Conservation (phyloP, 2,113 vertebrate genomes). For the Conger conger region DNA sequence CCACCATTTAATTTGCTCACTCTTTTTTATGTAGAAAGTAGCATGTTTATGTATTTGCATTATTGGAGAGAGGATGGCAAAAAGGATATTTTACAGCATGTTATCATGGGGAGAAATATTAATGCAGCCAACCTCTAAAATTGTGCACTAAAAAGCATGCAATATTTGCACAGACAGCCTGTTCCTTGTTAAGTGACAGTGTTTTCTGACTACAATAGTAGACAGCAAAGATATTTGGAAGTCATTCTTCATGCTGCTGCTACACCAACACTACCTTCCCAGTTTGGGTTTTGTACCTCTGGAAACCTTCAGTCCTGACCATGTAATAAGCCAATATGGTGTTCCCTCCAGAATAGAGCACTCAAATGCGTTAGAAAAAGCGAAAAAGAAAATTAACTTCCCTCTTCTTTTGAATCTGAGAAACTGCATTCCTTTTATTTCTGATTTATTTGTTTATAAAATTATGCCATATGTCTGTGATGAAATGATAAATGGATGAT, state of each 20-base stretch:
- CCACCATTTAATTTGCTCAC: too few relatives aligned
- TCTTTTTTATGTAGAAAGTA: not conserved
- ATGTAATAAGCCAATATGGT: not conserved
- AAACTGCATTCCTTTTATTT: not conserved
- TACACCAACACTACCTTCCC: not conserved
- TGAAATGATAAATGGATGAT: constrained; percentile 52
- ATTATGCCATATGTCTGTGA: constrained; percentile 46
- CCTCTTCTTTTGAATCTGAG: not conserved
- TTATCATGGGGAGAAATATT: not conserved
- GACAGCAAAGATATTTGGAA: not conserved
- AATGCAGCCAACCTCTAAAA: not conserved
- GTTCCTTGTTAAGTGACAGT: not conserved
- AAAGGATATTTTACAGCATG: not conserved
- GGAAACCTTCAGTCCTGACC: not conserved
- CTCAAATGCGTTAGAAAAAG: not conserved
- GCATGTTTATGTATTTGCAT: not conserved
- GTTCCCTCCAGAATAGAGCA: not conserved
- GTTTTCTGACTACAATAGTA: not conserved
- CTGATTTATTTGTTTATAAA: not conserved
- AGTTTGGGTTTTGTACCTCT: not conserved
- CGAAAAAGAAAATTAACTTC: not conserved
- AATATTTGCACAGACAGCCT: not conserved
- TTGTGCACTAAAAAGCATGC: not conserved
- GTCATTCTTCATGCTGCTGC: not conserved
- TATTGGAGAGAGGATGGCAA: not conserved